Conservation (phyloP, 2,888 invertebrate genomes). For the Caenorhabditis japonica region DNA sequence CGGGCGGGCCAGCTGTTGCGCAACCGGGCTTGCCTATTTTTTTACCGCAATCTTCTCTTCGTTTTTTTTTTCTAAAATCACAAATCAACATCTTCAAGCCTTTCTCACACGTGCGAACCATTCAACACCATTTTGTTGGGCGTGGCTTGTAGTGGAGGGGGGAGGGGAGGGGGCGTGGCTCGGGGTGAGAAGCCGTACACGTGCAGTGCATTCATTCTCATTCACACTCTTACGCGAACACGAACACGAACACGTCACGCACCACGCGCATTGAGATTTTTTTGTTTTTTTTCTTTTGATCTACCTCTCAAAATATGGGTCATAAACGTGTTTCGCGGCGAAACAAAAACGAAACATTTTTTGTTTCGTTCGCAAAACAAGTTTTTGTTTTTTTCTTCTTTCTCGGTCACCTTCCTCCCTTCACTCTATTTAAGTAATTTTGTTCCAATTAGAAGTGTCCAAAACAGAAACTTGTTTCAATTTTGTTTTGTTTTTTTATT, state of each 20-base stretch:
- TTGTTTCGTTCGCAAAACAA: conserved; percentile 1
- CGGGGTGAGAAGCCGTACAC: conserved; percentile 27
- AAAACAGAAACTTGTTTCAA: no score
- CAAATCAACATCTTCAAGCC: conserved; percentile 2
- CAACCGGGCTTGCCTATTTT: background rate
- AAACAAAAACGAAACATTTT: conserved; percentile 1
- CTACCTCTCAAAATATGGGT: no score
- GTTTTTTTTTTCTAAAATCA: background rate
- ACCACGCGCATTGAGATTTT: no score
- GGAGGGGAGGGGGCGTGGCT: background rate
- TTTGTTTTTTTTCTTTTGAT: conserved; percentile 24
- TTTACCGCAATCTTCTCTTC: background rate
- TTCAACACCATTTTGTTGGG: background rate
- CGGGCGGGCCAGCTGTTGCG: conserved; percentile 33
- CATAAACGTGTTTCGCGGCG: background rate
- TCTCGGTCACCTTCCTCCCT: no score
- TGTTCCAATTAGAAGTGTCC: no score
- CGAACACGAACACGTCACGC: no score
- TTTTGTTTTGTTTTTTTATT: background rate
- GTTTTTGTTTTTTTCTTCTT: conserved; percentile 28
- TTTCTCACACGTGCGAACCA: background rate
- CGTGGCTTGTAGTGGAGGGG: conserved; percentile 1
- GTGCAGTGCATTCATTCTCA: conserved; percentile 32
- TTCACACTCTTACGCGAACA: conserved; percentile 12
- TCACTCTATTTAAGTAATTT: no score